Conservation (phyloP, 2,888 invertebrate species). For the Pocota personata region DNA sequence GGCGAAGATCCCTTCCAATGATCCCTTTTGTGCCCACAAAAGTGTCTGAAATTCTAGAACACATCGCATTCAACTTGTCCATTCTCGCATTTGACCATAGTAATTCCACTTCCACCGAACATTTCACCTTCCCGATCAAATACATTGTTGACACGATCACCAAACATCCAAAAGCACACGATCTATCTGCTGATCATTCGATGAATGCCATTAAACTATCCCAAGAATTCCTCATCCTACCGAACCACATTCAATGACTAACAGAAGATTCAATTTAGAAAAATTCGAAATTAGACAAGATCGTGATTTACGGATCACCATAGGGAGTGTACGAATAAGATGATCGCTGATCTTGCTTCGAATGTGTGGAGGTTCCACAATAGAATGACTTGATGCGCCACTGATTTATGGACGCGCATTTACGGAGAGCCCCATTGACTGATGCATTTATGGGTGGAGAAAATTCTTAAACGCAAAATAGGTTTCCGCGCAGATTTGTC, state of each 20-base stretch:
- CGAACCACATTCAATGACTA: neutral
- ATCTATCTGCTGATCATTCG: constrained; percentile 47
- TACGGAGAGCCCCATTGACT: constrained; percentile 59
- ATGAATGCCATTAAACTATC: constrained; percentile 76
- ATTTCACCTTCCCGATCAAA: constrained; percentile 28
- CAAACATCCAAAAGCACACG: constrained; percentile 23
- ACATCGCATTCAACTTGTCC: constrained; percentile 24
- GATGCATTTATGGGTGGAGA: constrained; percentile 66
- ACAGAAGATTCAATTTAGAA: constrained; percentile 63
- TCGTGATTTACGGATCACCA: constrained; percentile 81
- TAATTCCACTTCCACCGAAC: constrained; percentile 23
- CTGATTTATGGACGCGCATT: constrained; percentile 74
- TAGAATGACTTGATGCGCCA: constrained; percentile 49
- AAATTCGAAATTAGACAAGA: constrained; percentile 81
- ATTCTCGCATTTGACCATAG: constrained; percentile 48
- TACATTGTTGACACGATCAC: constrained; percentile 35
- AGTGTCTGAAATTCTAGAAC: constrained; percentile 34
- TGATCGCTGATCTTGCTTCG: constrained; percentile 24
- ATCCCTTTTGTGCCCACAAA: constrained; percentile 25
- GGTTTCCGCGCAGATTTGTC: constrained; percentile 44
- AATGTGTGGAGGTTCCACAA: constrained; percentile 31
- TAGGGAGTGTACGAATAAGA: constrained; percentile 29
- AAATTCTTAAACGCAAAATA: constrained; percentile 28
- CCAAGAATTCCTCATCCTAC: constrained; percentile 77
- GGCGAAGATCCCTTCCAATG: constrained; percentile 12